These are phyloP conservation scores for Hypomecis punctinalis DNA, from an alignment of 2,888 invertebrate species.

Conservation along the genomic window DNA sequence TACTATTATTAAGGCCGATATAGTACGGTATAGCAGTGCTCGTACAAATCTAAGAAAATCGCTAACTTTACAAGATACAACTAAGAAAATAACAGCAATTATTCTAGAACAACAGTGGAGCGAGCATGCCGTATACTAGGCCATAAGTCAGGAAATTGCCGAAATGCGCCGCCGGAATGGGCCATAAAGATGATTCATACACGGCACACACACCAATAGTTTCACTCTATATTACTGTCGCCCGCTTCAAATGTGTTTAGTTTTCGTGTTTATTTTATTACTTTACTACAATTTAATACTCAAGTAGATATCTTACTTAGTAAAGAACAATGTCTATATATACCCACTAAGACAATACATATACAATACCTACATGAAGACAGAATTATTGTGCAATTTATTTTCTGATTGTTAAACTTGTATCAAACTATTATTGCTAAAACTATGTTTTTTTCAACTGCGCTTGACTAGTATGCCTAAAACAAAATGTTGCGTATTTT, in stretches of 20 bases:
- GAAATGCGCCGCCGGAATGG: slow-evolving; percentile 75
- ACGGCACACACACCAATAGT: slow-evolving; percentile 69
- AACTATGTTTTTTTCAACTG: too few relatives aligned
- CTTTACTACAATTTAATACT: not conserved
- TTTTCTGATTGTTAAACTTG: too few relatives aligned
- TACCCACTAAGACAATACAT: too few relatives aligned
- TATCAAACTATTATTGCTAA: too few relatives aligned
- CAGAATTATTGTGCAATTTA: too few relatives aligned
- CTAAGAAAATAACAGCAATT: slow-evolving; percentile 19
- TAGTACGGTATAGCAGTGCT: too few relatives aligned
- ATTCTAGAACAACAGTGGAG: slow-evolving; percentile 22
- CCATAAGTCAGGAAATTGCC: slow-evolving; percentile 74
- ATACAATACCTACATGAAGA: too few relatives aligned
- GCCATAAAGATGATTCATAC: slow-evolving; percentile 78
- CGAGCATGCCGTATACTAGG: slow-evolving; percentile 26
- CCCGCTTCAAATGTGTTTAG: slow-evolving; percentile 19
- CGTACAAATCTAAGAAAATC: not conserved
- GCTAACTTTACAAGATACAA: not conserved
- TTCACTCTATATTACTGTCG: slow-evolving; percentile 61
- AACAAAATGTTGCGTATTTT: too few relatives aligned
- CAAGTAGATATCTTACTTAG: too few relatives aligned
- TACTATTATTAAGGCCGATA: too few relatives aligned
- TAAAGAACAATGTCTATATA: too few relatives aligned
- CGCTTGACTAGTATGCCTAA: too few relatives aligned
- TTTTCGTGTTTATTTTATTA: not conserved